Conservation (phyloP, 2,113 vertebrate species). For the Cyanocitta stelleri region DNA sequence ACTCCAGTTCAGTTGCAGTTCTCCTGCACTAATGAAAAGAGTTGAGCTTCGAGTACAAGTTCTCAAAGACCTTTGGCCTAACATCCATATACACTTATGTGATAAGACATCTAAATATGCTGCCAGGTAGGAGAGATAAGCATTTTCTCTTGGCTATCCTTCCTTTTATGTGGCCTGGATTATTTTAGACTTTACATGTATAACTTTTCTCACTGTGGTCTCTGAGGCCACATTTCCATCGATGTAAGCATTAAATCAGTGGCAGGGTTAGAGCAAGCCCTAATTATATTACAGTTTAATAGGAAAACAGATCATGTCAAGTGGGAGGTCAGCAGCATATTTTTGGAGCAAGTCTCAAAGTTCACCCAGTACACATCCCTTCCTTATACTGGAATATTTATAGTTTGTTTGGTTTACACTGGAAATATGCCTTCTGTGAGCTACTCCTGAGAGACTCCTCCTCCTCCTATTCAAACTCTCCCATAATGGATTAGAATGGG, state of each 20-base stretch:
- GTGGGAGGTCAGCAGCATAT: slow-evolving; percentile 39
- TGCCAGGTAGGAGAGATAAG: not conserved
- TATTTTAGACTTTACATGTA: not conserved
- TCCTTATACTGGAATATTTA: slow-evolving; percentile 46
- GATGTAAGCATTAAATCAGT: slow-evolving; percentile 11
- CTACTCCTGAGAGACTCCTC: not conserved
- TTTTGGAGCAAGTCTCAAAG: slow-evolving; percentile 40
- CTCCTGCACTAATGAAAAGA: not conserved
- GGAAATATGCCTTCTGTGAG: not conserved
- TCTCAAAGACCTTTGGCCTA: not conserved
- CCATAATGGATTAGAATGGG: not conserved
- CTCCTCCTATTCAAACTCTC: not conserved
- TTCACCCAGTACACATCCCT: not conserved
- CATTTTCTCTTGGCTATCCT: not conserved
- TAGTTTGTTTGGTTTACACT: slow-evolving; percentile 18
- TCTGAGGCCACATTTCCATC: not conserved
- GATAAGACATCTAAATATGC: not conserved
- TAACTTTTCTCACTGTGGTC: not conserved
- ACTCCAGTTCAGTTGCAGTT: not conserved
- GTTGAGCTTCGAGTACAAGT: not conserved
- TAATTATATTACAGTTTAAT: slow-evolving; percentile 58
- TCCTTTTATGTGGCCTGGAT: not conserved
- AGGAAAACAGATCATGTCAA: slow-evolving; percentile 42
- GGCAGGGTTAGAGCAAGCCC: slow-evolving; percentile 9
- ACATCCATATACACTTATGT: not conserved